Base-by-base conservation (phyloP, 2,113 vertebrate species). In the Kryptolebias marmoratus region DNA sequence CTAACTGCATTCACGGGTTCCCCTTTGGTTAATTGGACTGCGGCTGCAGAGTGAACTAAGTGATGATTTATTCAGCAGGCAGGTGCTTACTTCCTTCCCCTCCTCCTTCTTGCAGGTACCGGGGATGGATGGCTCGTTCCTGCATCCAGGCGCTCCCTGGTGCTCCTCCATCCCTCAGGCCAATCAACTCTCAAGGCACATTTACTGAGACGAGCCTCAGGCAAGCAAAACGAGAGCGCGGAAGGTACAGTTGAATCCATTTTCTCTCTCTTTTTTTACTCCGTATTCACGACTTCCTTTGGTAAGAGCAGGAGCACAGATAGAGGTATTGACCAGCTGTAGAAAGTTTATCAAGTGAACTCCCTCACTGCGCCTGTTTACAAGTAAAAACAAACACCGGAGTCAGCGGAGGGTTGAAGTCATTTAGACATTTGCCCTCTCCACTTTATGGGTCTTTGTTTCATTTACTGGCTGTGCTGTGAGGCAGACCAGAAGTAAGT, bases 21-120 rank as follows among this genome's bases (percentile, higher is more conserved):
- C 74, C 86, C 68, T 84, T 80, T 85, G 88, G 83, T 91, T 93
- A 93, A 93, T 93, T 92, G 88, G 85, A 89, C 83, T 82, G 87
- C 83, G 79, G 87, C 81, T 75, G 87, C 60, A 86, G 85, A 86
- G 87, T 73, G 85, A 79, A 85, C 80, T 67, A 77, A 78, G 80
- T 18, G 16, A 86, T 92, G 88, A 93, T 92, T 91, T 87, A 90
- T 91, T 88, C 74, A 83, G 85, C 79, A 63, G 52, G 80, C 81
- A 83, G 83, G 81, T 74, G 66, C 89, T 54, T 50, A 16, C 74
- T 44, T 32, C 69, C 44, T 28, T 71, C 48, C 50, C 42, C 36
- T 58, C 31, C 18, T 54, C 53, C 42, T 65, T n/a, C 52, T 58
- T 30, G 57, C 74, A 81, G 68, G 77, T 88, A 74, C 75, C 57